Evolutionary conservation across 2,113 vertebrate species (phyloP).

Genomic region (Phoxinus phoxinus): DNA sequence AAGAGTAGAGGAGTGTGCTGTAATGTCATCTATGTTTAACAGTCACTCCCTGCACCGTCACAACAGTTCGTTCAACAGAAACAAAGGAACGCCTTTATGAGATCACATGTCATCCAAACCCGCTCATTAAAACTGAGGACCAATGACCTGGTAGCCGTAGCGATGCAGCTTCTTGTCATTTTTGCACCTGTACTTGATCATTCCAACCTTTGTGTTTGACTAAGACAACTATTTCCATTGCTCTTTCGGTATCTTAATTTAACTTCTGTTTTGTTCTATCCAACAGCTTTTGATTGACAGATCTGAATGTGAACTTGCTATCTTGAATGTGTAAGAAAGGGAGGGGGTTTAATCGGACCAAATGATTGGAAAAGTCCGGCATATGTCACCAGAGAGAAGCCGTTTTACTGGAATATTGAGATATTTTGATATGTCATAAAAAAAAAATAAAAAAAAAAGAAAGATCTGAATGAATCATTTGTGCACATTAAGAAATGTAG

Average conservation of each 20-base stretch:
- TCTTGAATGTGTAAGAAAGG: no score
- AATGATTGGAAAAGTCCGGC: not conserved
- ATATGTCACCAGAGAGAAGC: not conserved
- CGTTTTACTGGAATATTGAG: not conserved
- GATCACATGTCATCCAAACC: constrained; percentile 16
- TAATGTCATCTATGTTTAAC: constrained; percentile 34
- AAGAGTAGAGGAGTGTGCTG: constrained; percentile 30
- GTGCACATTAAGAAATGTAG: no score
- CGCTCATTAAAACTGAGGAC: not conserved
- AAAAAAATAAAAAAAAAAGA: not conserved
- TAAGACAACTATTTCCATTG: not conserved
- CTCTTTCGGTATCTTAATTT: not conserved
- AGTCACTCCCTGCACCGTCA: not conserved
- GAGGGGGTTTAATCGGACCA: not conserved
- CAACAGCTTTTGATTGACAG: no score
- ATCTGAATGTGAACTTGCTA: no score
- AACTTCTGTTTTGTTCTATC: not conserved
- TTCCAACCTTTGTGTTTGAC: not conserved
- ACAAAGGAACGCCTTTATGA: constrained; percentile 49
- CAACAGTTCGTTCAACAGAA: constrained; percentile 36
- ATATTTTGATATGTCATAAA: not conserved
- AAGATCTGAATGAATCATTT: no score
- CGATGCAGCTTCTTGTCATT: not conserved
- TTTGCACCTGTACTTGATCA: not conserved
- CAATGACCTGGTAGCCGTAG: not conserved